These are phyloP conservation scores for Lepidocolaptes lacrymiger DNA, from an alignment of 2,797 vertebrate species.

Conservation along the genomic window DNA sequence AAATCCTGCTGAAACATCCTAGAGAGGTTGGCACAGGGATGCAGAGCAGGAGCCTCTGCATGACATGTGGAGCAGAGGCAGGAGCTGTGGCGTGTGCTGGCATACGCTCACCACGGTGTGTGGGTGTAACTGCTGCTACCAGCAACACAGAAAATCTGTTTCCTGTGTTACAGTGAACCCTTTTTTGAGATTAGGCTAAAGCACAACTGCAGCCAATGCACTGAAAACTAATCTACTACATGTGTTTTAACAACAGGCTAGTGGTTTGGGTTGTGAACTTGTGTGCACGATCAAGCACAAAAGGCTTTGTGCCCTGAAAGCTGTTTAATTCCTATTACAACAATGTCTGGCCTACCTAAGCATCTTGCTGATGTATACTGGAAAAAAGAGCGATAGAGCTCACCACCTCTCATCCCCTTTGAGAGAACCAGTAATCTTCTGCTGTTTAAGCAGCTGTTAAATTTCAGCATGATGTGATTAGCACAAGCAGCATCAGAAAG, in stretches of 20 bases:
- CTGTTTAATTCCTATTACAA: neutral
- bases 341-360: neutral
- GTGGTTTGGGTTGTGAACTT: neutral
- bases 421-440: neutral
- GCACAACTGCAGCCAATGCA: neutral
- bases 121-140: neutral
- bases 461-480: fast-evolving
- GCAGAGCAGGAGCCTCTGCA: neutral
- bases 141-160: neutral
- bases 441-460: neutral
- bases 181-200: neutral
- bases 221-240: fast-evolving
- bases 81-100: neutral
- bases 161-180: neutral
- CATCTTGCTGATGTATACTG: neutral
- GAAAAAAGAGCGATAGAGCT: neutral
- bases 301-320: neutral
- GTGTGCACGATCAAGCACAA: no score
- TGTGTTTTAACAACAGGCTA: neutral
- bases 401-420: neutral
- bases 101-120: fast-evolving
- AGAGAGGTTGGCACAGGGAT: fast-evolving
- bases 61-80: fast-evolving
- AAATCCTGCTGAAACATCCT: neutral
- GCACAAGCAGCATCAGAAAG: neutral